Evolutionary conservation across 2,113 vertebrate species (phyloP).

Genomic region (Piprites chloris): DNA sequence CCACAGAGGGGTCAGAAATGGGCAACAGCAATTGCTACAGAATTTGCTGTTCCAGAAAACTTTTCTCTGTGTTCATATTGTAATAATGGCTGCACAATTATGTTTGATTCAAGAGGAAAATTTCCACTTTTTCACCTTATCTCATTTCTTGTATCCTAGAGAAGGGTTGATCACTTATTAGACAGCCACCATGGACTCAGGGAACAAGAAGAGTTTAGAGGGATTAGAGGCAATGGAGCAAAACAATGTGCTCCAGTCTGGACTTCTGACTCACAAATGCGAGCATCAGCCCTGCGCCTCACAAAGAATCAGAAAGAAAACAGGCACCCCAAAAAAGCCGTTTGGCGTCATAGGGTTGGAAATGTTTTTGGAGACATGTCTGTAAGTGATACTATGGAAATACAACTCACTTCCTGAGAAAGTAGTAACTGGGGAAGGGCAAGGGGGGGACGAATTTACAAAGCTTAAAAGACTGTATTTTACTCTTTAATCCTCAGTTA

Average conservation of each 20-base stretch:
- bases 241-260: neutral
- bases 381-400: neutral
- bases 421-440: neutral
- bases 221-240: neutral
- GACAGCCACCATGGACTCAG: neutral
- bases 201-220: neutral
- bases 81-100: neutral
- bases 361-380: neutral
- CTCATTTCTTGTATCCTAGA: neutral
- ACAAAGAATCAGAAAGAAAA: neutral
- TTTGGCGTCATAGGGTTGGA: neutral
- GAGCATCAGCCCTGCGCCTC: neutral
- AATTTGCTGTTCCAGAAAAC: neutral
- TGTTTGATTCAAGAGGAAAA: neutral
- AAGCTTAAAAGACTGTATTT: slow-evolving; percentile 8
- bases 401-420: neutral
- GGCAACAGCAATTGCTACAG: neutral
- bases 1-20: neutral
- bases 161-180: neutral
- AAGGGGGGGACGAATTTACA: neutral
- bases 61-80: neutral
- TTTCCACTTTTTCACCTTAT: neutral
- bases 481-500: slow-evolving; percentile 23
- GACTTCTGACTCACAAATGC: neutral
- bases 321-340: rapidly evolving